Percentiles rank a stretch among this genome's conserved stretches.
Conservation (phyloP, 2,888 invertebrate genomes). For the Lochmaea capreae region DNA sequence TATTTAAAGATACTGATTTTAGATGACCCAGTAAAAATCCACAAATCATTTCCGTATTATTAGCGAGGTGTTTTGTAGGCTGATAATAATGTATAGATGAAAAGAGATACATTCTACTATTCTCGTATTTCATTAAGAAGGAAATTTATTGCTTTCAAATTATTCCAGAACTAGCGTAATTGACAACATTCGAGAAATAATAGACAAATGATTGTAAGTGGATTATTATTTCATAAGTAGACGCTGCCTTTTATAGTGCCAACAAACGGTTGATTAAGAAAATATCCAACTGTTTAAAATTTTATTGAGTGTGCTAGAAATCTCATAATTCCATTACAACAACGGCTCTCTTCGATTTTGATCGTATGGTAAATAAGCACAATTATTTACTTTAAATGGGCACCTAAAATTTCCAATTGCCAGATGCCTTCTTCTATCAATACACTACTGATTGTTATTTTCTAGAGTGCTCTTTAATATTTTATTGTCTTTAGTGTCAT, state of each 20-base stretch:
- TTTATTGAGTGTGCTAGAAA: constrained; percentile 12
- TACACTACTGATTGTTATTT: not conserved
- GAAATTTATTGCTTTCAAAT: constrained; percentile 11
- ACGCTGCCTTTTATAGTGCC: constrained; percentile 10
- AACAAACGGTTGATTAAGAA: constrained; percentile 12
- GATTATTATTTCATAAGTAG: constrained; percentile 19
- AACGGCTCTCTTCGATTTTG: constrained; percentile 6
- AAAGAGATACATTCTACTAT: not conserved
- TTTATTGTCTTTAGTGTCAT: not conserved
- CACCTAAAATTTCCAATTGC: not conserved
- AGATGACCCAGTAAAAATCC: not conserved
- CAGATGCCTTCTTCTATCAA: not conserved
- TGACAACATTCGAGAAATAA: not conserved
- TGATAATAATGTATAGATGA: not conserved
- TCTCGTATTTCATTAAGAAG: constrained; percentile 4
- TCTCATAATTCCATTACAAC: not conserved
- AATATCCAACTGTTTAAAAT: constrained; percentile 1
- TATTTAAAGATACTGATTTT: not conserved
- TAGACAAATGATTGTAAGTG: constrained; percentile 9
- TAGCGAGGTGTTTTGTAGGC: not conserved
- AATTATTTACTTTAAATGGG: not conserved
- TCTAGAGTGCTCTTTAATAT: not conserved
- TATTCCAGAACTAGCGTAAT: constrained; percentile 1
- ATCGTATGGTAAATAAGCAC: not conserved
- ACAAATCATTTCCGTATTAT: constrained; percentile 1